Evolutionary conservation across 2,797 vertebrate genomes (phyloP).

Genomic region (Helarctos malayanus): DNA sequence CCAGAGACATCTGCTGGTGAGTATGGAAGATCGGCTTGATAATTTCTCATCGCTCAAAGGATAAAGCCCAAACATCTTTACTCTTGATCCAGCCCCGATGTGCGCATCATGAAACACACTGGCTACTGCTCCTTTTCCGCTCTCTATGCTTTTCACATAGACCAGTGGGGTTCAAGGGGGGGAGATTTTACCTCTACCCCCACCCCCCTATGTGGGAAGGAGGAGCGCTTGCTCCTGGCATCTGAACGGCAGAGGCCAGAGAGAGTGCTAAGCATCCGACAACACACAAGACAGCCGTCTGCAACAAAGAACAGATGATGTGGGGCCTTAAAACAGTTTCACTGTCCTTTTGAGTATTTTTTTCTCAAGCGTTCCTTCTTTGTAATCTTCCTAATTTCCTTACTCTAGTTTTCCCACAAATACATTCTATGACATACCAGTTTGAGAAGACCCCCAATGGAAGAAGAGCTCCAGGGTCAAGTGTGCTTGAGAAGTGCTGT

Average conservation of each 20-base stretch:
- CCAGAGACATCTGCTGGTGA: background rate
- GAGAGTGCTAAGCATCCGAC: background rate
- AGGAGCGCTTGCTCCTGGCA: background rate
- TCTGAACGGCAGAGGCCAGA: background rate
- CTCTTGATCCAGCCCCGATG: background rate
- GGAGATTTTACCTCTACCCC: background rate
- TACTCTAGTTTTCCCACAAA: constrained; percentile 50
- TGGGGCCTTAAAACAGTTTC: background rate
- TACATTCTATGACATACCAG: background rate
- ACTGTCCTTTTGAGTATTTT: background rate
- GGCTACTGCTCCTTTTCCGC: background rate
- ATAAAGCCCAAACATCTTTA: background rate
- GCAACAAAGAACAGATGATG: background rate
- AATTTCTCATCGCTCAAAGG: background rate
- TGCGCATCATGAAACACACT: background rate
- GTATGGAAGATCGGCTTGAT: background rate
- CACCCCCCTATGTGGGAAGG: background rate
- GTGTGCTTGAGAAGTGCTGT: background rate
- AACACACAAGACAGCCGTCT: background rate
- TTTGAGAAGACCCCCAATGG: background rate
- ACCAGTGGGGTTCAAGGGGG: background rate
- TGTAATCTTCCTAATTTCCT: background rate
- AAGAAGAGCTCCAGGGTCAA: background rate
- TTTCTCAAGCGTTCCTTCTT: background rate
- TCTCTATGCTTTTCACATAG: background rate